phyloP scores from a whole-genome alignment of 2,888 invertebrate genomes.

The Nudaria mundana region DNA sequence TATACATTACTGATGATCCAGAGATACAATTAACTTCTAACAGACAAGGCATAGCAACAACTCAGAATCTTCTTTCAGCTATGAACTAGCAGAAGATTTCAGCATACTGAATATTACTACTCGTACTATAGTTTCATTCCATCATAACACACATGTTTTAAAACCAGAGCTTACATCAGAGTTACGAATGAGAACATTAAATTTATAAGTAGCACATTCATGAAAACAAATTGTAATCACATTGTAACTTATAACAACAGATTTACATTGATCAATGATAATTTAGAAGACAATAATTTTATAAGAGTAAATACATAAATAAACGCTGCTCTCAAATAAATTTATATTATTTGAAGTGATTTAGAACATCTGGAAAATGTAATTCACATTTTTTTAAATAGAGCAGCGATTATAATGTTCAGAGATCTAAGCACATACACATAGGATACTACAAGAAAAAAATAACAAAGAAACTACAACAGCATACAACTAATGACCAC shows the following conservation, averaged over 20 bases:
- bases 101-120: slow-evolving; percentile 23
- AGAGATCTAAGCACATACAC: slow-evolving; percentile 40
- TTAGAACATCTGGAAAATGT: no score
- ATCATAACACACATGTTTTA: slow-evolving; percentile 16
- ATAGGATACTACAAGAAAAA: slow-evolving; percentile 65
- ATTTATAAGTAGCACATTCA: slow-evolving; percentile 7
- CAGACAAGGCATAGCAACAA: slow-evolving; percentile 34
- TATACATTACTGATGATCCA: slow-evolving; percentile 33
- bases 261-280: slow-evolving; percentile 5
- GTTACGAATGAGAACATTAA: not conserved
- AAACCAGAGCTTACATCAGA: not conserved
- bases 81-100: slow-evolving; percentile 27
- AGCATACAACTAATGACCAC: no score
- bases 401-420: slow-evolving; percentile 26
- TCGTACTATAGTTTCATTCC: slow-evolving; percentile 13
- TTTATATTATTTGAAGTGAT: no score
- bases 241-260: slow-evolving; percentile 7
- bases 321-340: slow-evolving; percentile 19
- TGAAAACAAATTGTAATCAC: slow-evolving; percentile 2
- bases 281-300: slow-evolving; percentile 12
- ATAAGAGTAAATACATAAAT: slow-evolving; percentile 15
- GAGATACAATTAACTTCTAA: slow-evolving; percentile 28
- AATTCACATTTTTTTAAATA: not conserved
- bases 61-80: slow-evolving; percentile 11
- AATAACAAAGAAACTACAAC: slow-evolving; percentile 54